Conservation (phyloP, 2,888 invertebrate species). For the Nyleta sp. region DNA sequence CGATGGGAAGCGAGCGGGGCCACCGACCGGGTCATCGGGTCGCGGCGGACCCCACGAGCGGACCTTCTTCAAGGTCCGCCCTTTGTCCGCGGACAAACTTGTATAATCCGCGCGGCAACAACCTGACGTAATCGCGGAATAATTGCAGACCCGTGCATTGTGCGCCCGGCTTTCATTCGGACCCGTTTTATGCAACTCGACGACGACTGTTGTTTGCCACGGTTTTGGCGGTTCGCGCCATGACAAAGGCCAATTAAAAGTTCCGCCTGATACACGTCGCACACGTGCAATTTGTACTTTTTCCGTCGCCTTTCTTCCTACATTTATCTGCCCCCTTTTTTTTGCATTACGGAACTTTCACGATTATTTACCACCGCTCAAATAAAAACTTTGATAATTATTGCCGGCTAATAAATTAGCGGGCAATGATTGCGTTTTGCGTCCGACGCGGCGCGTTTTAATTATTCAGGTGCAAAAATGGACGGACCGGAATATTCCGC, state of each 20-base stretch:
- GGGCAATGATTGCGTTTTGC: conserved; percentile 3
- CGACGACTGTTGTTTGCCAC: too few relatives aligned
- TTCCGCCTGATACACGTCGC: neutral
- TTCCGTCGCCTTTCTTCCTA: neutral
- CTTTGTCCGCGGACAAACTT: conserved; percentile 19
- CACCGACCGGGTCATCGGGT: conserved; percentile 23
- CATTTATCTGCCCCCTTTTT: too few relatives aligned
- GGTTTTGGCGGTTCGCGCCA: neutral
- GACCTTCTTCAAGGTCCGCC: conserved; percentile 20
- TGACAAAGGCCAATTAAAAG: conserved; percentile 9
- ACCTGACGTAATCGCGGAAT: too few relatives aligned
- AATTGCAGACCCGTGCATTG: too few relatives aligned
- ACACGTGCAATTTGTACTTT: neutral
- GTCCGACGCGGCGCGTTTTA: conserved; percentile 3
- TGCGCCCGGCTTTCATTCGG: too few relatives aligned
- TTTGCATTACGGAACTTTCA: conserved; percentile 8
- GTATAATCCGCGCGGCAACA: conserved; percentile 4
- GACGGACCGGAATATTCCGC: conserved; percentile 37
- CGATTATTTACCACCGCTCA: conserved; percentile 19
- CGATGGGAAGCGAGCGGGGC: conserved; percentile 38
- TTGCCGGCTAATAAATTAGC: conserved; percentile 35
- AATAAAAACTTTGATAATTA: conserved; percentile 36
- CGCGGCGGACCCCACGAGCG: conserved; percentile 18
- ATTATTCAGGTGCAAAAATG: conserved; percentile 29
- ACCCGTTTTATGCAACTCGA: too few relatives aligned